Evolutionary conservation across 2,113 vertebrate genomes (phyloP).

Genomic region (Centropristis striata): DNA sequence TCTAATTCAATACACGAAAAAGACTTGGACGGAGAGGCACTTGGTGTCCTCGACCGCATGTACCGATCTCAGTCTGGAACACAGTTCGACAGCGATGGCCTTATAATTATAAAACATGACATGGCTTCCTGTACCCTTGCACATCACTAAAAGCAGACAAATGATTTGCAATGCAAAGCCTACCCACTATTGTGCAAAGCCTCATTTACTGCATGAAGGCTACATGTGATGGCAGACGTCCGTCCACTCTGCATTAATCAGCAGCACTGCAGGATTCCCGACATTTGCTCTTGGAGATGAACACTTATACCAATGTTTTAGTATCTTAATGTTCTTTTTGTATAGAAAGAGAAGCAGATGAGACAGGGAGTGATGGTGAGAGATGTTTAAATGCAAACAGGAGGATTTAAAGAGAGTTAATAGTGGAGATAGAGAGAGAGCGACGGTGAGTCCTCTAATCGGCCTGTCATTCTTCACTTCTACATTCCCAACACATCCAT

Average conservation of each 20-base stretch:
- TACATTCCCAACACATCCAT: conserved; percentile 1
- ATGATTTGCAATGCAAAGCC: conserved; percentile 52
- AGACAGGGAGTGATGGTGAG: not conserved
- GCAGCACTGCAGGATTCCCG: not conserved
- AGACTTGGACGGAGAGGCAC: not conserved
- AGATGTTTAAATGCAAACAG: not conserved
- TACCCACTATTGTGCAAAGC: not conserved
- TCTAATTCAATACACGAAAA: not conserved
- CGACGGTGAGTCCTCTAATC: not conserved
- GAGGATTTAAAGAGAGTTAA: not conserved
- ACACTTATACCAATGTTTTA: not conserved
- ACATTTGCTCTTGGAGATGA: not conserved
- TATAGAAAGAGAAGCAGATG: not conserved
- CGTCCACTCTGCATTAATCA: not conserved
- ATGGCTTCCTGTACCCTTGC: conserved; percentile 41
- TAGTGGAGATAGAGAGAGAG: not conserved
- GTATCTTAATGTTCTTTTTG: not conserved
- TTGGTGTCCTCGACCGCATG: conserved; percentile 22
- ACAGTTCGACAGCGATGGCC: not conserved
- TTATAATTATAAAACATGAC: conserved; percentile 17
- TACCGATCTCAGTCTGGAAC: conserved; percentile 3
- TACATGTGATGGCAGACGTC: conserved; percentile 7
- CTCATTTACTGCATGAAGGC: conserved; percentile 5
- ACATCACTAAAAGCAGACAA: conserved; percentile 39
- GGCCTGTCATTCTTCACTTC: not conserved